phyloP scores from a whole-genome alignment of 2,888 invertebrate genomes.

The Lycophotia porphyrea region DNA sequence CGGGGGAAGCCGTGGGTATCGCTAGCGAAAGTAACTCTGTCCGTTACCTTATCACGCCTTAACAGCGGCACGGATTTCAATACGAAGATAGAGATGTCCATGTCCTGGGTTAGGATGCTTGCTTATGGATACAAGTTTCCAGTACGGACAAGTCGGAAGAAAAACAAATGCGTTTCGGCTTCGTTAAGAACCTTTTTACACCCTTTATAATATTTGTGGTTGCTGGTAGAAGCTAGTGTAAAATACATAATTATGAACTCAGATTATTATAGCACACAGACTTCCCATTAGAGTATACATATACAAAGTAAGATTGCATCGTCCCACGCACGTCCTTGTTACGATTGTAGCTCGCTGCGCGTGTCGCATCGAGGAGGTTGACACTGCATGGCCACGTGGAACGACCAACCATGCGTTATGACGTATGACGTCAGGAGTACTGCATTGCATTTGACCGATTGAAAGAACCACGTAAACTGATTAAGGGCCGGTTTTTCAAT shows the following conservation, averaged over 20 bases:
- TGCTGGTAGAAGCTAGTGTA: not conserved
- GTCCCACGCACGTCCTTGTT: slow-evolving; percentile 54
- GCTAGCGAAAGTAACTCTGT: not conserved
- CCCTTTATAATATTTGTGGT: too few species aligned
- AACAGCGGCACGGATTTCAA: not conserved
- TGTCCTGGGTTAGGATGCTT: not conserved
- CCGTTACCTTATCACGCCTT: not conserved
- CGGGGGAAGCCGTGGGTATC: not conserved
- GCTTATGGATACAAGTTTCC: not conserved
- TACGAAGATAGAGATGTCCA: not conserved
- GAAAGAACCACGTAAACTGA: not conserved
- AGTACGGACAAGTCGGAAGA: not conserved
- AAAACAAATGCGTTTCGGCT: too few species aligned
- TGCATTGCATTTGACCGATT: slow-evolving; percentile 1
- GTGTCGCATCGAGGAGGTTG: slow-evolving; percentile 12
- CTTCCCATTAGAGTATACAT: slow-evolving; percentile 29
- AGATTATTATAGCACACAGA: slow-evolving; percentile 1
- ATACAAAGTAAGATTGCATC: slow-evolving; percentile 50
- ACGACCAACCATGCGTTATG: not conserved
- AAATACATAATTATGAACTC: not conserved
- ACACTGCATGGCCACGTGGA: slow-evolving; percentile 24
- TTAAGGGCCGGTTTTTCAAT: too few species aligned
- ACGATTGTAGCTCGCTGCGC: slow-evolving; percentile 10
- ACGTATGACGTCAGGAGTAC: slow-evolving; percentile 24
- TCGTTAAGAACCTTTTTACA: too few species aligned